Base-by-base conservation (phyloP, 2,888 invertebrate genomes). In the Pyralis farinalis region DNA sequence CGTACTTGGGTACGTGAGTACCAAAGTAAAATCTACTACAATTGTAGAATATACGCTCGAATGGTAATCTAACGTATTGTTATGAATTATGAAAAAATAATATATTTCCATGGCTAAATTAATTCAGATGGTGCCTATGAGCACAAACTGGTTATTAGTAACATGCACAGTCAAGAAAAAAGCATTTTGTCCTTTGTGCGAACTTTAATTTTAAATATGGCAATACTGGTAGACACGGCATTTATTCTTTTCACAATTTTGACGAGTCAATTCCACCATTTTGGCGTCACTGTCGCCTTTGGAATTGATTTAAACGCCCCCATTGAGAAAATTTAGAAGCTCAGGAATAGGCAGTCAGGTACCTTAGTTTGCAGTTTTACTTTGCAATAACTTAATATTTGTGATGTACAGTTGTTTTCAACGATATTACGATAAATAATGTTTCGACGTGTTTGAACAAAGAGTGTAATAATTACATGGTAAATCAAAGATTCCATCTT, bases 221-320 rank as follows among this genome's bases (percentile, higher is more conserved):
- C 16, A 16, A 16, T 16, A 16, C 16, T 16, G 16, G 4, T 4
- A 3, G 16, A 16, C 2, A 16, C 16, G 20, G 5, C 2, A 27
- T 41, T 48, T 37, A 42, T 27, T 32, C 11, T 46, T 38, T 50
- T 49, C 47, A 43, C 62, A 61, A 68, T 67, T 68, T 63, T 57
- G 60, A 43, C 46, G 46, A 50, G 43, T 16, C 16, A 16, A 16
- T 32, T 44, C 76, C 62, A 78, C 81, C 80, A 82, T 81, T 75
- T 75, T 67, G 80, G 82, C 84, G 83, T 83, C 75, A 69, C 74
- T 63, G 64, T 80, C 77, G 83, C 82, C 16, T 4, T 2, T 16
- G 16, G 63, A 62, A 77, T 74, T 80, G 80, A 85, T 75, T 62
- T 66, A 61, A 78, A 83, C 85, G 85, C 85, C 83, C 80, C 83